Evolutionary conservation across 2,113 vertebrate genomes (phyloP), one percentile per base, ranked within the genome.

Genomic region (Archilochus colubris): DNA sequence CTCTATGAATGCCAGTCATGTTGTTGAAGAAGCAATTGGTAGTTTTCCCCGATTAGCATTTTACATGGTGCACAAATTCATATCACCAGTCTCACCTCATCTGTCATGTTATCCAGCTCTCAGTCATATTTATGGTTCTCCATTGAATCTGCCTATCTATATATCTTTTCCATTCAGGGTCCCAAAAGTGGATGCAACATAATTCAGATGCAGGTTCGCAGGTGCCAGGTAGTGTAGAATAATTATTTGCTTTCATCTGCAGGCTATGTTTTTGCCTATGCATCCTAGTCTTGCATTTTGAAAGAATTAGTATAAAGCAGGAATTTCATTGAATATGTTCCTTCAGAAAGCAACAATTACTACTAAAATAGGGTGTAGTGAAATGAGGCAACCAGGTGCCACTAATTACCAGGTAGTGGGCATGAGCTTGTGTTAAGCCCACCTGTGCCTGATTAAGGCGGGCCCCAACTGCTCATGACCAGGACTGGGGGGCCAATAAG

Each of bases 91-190:
- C 51, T 69, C 6, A 9, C 18, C 22, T 66, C 8, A 25, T 55
- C 40, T 64, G 46, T 64, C 12, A 6, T 48, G 44, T 68, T 54
- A 25, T 38, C 25, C 55, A 84, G 31, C 9, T 25, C 24, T 79
- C 23, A 54, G 1, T 18, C 10, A 19, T 70, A 11, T 58, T 53
- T 6, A 6, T 70, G 25, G 17, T 36, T 25, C 23, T 64, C 30
- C 33, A 17, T 7, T 33, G 48, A 43, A 62, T 25, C 10, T 44
- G 9, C 25, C 53, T 78, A 40, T 50, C 30, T 28, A 5, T 59
- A 4, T 59, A 24, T 68, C 5, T 51, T 38, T 33, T 1, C 1
- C 19, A 21, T 22, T 70, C 3, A 0, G 11, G 21, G 12, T 62
- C 61, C 23, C 21, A 51, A 30, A 73, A 78, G 27, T 57, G 24